Evolutionary conservation across 2,888 invertebrate species (phyloP).

Genomic region (Morpho helenor): DNA sequence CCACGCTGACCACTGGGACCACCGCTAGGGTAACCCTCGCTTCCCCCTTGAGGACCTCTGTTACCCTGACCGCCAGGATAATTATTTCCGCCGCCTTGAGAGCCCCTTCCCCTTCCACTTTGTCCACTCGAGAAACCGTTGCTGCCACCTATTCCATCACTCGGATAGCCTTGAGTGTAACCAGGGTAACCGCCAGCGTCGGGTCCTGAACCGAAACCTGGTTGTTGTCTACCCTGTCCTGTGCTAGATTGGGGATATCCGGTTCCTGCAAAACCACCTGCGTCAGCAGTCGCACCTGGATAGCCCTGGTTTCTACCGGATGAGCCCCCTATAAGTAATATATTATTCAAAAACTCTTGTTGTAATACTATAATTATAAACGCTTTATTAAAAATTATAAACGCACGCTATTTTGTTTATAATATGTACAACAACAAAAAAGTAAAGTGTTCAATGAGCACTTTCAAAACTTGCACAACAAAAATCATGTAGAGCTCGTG

Average conservation of each 20-base stretch:
- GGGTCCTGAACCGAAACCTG: conserved; percentile 18
- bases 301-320: conserved; percentile 42
- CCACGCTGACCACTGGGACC: conserved; percentile 62
- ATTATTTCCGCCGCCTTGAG: conserved; percentile 17
- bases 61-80: conserved; percentile 13
- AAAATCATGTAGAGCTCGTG: too few species aligned
- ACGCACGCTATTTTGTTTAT: too few species aligned
- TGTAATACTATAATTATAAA: background rate
- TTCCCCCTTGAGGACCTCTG: conserved; percentile 21
- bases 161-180: conserved; percentile 27
- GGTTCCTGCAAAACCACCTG: conserved; percentile 31
- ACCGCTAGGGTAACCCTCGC: conserved; percentile 63
- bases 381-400: too few species aligned
- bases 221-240: conserved; percentile 31
- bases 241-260: conserved; percentile 35
- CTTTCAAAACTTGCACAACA: too few species aligned
- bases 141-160: conserved; percentile 25
- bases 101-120: conserved; percentile 24
- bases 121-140: conserved; percentile 35
- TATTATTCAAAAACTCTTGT: background rate
- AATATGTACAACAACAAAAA: too few species aligned
- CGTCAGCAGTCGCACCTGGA: conserved; percentile 31
- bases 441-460: too few species aligned
- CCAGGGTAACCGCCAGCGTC: conserved; percentile 31
- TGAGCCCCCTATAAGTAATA: conserved; percentile 27